Conservation (phyloP, 2,113 vertebrate genomes). For the Psettodes erumei region DNA sequence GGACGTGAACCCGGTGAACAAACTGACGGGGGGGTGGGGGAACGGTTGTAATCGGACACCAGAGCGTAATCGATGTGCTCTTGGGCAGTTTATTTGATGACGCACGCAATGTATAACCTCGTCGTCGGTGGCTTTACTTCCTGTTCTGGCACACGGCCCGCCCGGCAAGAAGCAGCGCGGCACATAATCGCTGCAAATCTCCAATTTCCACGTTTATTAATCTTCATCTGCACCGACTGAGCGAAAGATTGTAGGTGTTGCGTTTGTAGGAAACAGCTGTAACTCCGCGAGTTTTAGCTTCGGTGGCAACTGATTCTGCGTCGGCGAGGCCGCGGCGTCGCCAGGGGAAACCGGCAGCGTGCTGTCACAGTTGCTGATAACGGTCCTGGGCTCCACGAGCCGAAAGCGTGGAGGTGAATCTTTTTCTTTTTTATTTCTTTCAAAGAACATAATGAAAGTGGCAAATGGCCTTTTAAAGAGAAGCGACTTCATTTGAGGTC, state of each 20-base stretch:
- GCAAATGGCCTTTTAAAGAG: constrained; percentile 12
- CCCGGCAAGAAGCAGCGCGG: background rate
- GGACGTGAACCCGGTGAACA: too few relatives aligned
- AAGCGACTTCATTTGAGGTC: constrained; percentile 14
- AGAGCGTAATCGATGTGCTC: constrained; percentile 7
- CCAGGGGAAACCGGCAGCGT: background rate
- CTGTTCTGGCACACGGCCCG: too few relatives aligned
- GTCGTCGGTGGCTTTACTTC: background rate
- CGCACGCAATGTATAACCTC: background rate
- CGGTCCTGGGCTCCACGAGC: constrained; percentile 3
- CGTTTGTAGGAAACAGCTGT: too few relatives aligned
- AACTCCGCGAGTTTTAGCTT: background rate
- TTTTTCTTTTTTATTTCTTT: background rate
- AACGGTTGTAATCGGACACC: too few relatives aligned
- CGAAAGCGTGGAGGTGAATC: background rate
- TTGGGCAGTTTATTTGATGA: constrained; percentile 10
- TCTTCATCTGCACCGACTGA: background rate
- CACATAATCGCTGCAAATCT: background rate
- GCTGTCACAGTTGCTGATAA: constrained; percentile 33
- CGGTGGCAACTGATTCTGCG: background rate
- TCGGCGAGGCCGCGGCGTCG: constrained; percentile 1
- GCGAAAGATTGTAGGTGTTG: too few relatives aligned
- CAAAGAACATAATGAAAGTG: constrained; percentile 3
- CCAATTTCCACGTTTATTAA: background rate
- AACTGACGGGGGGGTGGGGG: too few relatives aligned